phyloP scores from a whole-genome alignment of 2,888 invertebrate genomes.

The Nomada fucata region DNA sequence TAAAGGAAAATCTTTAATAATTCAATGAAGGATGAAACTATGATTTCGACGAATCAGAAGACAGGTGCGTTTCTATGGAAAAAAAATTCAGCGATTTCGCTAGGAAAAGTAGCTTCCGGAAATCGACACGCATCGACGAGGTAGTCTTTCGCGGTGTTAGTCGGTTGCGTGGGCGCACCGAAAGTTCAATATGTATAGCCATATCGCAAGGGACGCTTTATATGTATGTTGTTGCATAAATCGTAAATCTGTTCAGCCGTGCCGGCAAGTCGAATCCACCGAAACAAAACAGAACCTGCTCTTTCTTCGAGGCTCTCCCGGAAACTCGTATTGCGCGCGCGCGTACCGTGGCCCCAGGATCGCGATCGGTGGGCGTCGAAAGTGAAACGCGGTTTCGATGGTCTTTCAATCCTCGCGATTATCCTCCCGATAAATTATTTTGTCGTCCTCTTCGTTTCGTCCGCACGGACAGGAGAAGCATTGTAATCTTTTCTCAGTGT shows the following conservation, averaged over 20 bases:
- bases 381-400: conserved; percentile 59
- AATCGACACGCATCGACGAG: conserved; percentile 58
- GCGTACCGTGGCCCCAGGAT: conserved; percentile 14
- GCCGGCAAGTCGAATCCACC: conserved; percentile 68
- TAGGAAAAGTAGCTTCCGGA: conserved; percentile 63
- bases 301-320: conserved; percentile 52
- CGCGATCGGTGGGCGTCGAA: conserved; percentile 68
- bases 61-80: no score
- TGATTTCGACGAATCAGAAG: neutral
- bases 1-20: neutral
- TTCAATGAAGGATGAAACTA: neutral
- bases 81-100: conserved; percentile 41
- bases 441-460: neutral
- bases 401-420: conserved; percentile 24
- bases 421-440: neutral
- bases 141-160: conserved; percentile 60
- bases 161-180: conserved; percentile 65
- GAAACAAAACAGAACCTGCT: conserved; percentile 72
- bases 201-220: conserved; percentile 67
- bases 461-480: neutral
- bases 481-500: no score
- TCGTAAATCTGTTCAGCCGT: conserved; percentile 73
- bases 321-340: conserved; percentile 38
- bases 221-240: conserved; percentile 71
- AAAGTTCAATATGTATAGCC: conserved; percentile 62